Conservation (phyloP, 2,113 vertebrate genomes). For the Sapajus apella region DNA sequence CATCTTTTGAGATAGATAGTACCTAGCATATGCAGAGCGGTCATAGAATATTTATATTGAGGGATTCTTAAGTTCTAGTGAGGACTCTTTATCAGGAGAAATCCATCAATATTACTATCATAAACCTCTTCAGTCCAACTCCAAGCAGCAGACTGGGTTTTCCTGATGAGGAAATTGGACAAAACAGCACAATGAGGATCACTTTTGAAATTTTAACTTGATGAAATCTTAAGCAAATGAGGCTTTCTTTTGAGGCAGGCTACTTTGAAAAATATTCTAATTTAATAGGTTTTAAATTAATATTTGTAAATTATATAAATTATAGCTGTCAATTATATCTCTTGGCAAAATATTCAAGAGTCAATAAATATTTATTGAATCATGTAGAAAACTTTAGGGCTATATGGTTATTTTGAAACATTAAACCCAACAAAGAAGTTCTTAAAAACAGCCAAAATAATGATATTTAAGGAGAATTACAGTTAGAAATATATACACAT, state of each 20-base stretch:
- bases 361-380: not conserved
- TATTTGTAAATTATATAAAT: not conserved
- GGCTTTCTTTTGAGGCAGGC: not conserved
- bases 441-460: not conserved
- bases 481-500: not conserved
- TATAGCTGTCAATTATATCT: not conserved
- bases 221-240: not conserved
- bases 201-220: conserved; percentile 24
- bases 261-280: conserved; percentile 1
- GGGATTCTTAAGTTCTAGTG: not conserved
- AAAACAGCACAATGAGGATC: not conserved
- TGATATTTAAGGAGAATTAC: not conserved
- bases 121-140: not conserved
- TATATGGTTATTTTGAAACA: not conserved
- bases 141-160: not conserved
- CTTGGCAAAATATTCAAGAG: not conserved
- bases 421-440: not conserved
- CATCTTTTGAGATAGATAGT: not conserved
- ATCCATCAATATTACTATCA: not conserved
- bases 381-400: not conserved
- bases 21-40: not conserved
- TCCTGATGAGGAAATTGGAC: not conserved
- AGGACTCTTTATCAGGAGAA: not conserved
- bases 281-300: not conserved
- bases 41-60: not conserved